Base-by-base conservation (phyloP, 1,140 invertebrate genomes). In the Scaptomyza graminum region DNA sequence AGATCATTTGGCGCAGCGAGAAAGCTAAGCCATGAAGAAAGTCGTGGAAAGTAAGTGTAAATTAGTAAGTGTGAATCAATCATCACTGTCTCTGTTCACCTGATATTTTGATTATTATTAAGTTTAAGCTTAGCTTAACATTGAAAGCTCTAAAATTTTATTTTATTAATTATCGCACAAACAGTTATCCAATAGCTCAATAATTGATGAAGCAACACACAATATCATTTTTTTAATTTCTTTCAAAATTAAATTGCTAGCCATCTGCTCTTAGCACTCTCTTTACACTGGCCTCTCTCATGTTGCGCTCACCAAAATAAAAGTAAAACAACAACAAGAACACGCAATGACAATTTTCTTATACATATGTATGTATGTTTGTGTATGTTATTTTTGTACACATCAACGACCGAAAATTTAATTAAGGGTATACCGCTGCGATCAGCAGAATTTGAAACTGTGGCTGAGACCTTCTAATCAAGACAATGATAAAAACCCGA, bases 391-490 rank as follows among this genome's bases (percentile, higher is more conserved):
- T 34, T 34, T 62, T 52, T 76, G 28, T 63, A 62, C 46, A 82
- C 60, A 51, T 50, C 46, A 64, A 50, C 57, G 63, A 55, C 37
- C 62, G 61, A 74, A 84, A 78, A 80, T 76, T 82, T 88, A 88
- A 90, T 90, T 90, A 85, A 80, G 69, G 71, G 52, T 81, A 90
- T 84, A 81, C 73, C 72, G 89, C 90, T 84, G 84, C 65, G 85
- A 81, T 91, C 90, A 90, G 90, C 89, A 79, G 51, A 88, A 91
- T 90, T 79, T 54, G 65, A 77, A 69, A 64, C 64, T 66, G 54
- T 47, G 80, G 60, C 63, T 34, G 77, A 87, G 78, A 71, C 74
- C 74, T 87, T 87, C 78, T 87, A 87, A 87, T 87, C 83, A 79
- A 87, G 57, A 76, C 59, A 72, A 82, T 69, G 82, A 85, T 78